Conservation (phyloP, 2,113 vertebrate species). For the Myiopsitta monachus region DNA sequence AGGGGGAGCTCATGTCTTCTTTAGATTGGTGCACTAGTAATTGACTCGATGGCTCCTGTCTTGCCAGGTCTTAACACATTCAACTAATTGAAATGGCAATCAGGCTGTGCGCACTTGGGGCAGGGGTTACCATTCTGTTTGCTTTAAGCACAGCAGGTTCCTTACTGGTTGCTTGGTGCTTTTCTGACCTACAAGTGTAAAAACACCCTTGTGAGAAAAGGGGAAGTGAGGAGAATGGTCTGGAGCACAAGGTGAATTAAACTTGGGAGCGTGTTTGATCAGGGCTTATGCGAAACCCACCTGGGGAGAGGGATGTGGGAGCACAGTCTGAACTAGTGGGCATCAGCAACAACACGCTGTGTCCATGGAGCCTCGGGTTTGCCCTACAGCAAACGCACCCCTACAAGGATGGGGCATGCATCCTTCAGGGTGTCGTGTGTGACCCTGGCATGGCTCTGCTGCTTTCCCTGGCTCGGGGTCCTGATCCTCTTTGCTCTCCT, state of each 20-base stretch:
- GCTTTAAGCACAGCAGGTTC: background rate
- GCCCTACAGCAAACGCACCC: background rate
- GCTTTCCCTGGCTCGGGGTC: background rate
- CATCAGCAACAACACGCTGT: background rate
- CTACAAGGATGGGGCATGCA: rapidly evolving
- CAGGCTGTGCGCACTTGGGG: background rate
- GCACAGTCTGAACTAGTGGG: rapidly evolving
- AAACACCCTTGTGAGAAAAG: background rate
- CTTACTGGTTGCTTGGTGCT: background rate
- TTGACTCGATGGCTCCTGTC: background rate
- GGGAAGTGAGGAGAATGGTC: rapidly evolving
- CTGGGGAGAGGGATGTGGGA: rapidly evolving
- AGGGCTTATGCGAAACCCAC: background rate
- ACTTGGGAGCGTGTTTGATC: background rate
- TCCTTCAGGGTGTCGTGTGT: background rate
- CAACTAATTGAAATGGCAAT: background rate
- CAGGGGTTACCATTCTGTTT: background rate
- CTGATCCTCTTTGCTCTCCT: background rate
- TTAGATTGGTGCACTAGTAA: background rate
- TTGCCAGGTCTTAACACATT: background rate
- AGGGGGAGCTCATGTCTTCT: background rate
- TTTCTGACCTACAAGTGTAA: background rate
- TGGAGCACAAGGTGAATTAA: background rate
- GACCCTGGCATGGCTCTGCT: background rate
- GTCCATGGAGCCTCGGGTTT: background rate